Conservation (phyloP, 2,113 vertebrate species). For the Saguinus imperator region DNA sequence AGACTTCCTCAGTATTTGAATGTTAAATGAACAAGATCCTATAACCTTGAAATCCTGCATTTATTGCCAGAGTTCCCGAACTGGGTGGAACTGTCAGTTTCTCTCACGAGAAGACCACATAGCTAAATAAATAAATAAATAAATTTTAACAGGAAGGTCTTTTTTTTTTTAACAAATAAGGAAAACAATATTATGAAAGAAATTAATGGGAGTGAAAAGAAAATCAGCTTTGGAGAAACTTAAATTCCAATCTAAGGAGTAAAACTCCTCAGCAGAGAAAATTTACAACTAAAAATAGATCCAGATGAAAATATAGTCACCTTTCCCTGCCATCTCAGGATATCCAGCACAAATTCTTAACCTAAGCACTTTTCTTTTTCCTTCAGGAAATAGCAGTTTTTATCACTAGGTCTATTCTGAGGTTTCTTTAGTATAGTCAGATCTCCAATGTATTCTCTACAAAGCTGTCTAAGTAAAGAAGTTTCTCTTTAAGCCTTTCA, state of each 20-base stretch:
- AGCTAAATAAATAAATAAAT: background rate
- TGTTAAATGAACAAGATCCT: constrained; percentile 40
- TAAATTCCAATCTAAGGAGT: background rate
- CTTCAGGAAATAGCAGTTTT: background rate
- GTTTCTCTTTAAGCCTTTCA: background rate
- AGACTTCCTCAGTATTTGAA: constrained; percentile 68
- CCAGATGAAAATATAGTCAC: background rate
- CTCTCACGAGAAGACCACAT: background rate
- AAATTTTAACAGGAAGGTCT: background rate
- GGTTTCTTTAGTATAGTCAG: background rate
- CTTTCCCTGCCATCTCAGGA: background rate
- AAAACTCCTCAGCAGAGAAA: constrained; percentile 5
- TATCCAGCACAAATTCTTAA: background rate
- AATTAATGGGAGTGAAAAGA: background rate
- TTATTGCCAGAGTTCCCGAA: constrained; percentile 59
- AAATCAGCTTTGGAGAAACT: background rate
- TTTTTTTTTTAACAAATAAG: background rate
- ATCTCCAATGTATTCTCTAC: background rate
- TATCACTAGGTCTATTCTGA: background rate
- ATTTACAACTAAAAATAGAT: background rate
- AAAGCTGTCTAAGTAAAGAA: background rate
- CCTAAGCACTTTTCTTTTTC: background rate
- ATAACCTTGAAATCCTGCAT: constrained; percentile 40
- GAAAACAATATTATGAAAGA: background rate
- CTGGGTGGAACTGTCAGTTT: constrained; percentile 43